Evolutionary conservation across 1,140 invertebrate species (phyloP).

Genomic region (Scaptomyza pallida): DNA sequence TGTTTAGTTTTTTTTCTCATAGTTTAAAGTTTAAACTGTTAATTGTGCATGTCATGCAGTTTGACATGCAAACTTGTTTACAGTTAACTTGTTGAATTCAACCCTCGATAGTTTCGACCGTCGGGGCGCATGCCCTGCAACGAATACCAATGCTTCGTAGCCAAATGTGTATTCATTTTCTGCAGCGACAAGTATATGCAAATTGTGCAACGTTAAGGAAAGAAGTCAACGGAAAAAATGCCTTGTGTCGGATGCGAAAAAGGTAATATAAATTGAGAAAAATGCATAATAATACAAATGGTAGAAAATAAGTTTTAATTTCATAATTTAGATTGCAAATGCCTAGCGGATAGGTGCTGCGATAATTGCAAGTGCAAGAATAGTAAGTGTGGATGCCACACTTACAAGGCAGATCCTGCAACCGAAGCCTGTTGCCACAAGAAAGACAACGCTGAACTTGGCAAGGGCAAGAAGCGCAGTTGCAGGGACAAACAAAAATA

Average conservation of each 20-base stretch:
- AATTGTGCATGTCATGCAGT: neutral
- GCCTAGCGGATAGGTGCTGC: slow-evolving; percentile 84
- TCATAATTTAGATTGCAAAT: slow-evolving; percentile 84
- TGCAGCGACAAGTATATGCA: too few species aligned
- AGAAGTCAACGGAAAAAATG: slow-evolving; percentile 52
- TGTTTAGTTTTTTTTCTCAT: too few species aligned
- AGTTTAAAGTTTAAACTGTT: neutral
- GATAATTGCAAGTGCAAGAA: slow-evolving; percentile 85
- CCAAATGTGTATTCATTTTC: neutral
- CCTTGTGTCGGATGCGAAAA: slow-evolving; percentile 76
- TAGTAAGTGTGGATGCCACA: slow-evolving; percentile 82
- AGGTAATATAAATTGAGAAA: too few species aligned
- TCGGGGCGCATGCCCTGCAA: slow-evolving; percentile 40
- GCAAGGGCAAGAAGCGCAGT: too few species aligned
- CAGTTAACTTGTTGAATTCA: slow-evolving; percentile 21
- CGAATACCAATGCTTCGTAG: slow-evolving; percentile 19
- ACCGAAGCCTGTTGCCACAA: slow-evolving; percentile 42
- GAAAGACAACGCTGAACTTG: neutral
- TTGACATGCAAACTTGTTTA: neutral
- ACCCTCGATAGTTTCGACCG: neutral
- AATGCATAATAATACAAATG: too few species aligned
- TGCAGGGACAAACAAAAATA: too few species aligned
- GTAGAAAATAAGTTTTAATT: slow-evolving; percentile 9
- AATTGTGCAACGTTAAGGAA: neutral
- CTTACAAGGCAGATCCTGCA: slow-evolving; percentile 4